phyloP scores from a whole-genome alignment of 2,113 vertebrate species.

The Chinchilla lanigera region DNA sequence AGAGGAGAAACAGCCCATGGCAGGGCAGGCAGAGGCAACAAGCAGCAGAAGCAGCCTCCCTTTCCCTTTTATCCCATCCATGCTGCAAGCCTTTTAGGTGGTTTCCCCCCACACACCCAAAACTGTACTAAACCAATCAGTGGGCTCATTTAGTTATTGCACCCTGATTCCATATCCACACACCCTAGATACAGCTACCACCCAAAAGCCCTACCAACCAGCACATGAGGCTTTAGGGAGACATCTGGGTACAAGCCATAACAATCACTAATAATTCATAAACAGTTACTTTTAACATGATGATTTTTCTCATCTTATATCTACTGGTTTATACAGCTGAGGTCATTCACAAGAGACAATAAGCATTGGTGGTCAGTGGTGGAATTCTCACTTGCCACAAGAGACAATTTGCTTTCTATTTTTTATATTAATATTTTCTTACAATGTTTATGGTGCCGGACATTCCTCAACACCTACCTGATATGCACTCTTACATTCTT shows the following conservation, averaged over 20 bases:
- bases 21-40: not conserved
- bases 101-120: not conserved
- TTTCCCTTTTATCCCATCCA: not conserved
- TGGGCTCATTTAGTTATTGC: not conserved
- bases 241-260: not conserved
- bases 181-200: not conserved
- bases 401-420: not conserved
- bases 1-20: not conserved
- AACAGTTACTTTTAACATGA: not conserved
- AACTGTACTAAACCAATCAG: not conserved
- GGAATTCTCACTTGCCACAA: too few species aligned
- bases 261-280: not conserved
- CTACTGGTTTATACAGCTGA: conserved; percentile 25
- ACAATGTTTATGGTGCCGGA: not conserved
- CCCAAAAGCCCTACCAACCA: not conserved
- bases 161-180: not conserved
- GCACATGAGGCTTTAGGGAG: not conserved
- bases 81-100: not conserved
- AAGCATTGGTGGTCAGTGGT: too few species aligned
- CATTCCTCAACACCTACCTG: not conserved
- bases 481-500: not conserved
- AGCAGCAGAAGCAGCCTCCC: not conserved
- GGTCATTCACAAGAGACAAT: not conserved
- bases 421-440: not conserved
- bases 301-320: not conserved